These are phyloP conservation scores for Philaethria dido DNA, from an alignment of 2,888 invertebrate species.

Conservation along the genomic window DNA sequence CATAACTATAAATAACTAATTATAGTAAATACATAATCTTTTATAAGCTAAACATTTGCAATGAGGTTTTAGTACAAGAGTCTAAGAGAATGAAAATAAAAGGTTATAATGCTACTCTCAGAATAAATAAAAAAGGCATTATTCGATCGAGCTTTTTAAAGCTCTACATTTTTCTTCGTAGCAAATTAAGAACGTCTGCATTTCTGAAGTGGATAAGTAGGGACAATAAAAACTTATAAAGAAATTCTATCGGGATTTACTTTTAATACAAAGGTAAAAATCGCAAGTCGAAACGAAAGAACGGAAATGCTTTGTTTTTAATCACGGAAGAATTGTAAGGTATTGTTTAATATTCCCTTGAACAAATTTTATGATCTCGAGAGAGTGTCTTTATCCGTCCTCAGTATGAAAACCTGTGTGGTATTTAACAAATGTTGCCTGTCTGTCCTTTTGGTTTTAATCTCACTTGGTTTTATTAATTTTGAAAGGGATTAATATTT, in stretches of 20 bases:
- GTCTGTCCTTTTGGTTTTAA: not conserved
- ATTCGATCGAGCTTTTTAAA: constrained; percentile 24
- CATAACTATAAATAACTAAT: too few relatives aligned
- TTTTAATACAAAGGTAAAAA: constrained; percentile 28
- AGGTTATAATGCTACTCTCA: constrained; percentile 2
- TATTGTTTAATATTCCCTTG: constrained; percentile 22
- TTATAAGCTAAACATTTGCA: not conserved
- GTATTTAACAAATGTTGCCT: not conserved
- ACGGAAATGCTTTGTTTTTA: constrained; percentile 23
- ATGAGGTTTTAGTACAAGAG: constrained; percentile 3
- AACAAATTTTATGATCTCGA: constrained; percentile 24
- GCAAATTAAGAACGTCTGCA: constrained; percentile 27
- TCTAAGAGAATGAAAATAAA: not conserved
- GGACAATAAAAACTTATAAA: constrained; percentile 27
- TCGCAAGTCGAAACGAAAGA: constrained; percentile 10
- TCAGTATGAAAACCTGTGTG: constrained; percentile 8
- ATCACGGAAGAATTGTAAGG: constrained; percentile 17
- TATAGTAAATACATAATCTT: not conserved
- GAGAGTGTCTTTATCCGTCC: constrained; percentile 14
- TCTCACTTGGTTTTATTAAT: not conserved
- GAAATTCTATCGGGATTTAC: constrained; percentile 27
- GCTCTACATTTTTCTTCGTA: constrained; percentile 15
- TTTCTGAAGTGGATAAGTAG: constrained; percentile 28
- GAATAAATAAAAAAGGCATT: constrained; percentile 8
- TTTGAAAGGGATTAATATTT: too few relatives aligned